Evolutionary conservation across 2,113 vertebrate species (phyloP).

Genomic region (Peromyscus polionotus): DNA sequence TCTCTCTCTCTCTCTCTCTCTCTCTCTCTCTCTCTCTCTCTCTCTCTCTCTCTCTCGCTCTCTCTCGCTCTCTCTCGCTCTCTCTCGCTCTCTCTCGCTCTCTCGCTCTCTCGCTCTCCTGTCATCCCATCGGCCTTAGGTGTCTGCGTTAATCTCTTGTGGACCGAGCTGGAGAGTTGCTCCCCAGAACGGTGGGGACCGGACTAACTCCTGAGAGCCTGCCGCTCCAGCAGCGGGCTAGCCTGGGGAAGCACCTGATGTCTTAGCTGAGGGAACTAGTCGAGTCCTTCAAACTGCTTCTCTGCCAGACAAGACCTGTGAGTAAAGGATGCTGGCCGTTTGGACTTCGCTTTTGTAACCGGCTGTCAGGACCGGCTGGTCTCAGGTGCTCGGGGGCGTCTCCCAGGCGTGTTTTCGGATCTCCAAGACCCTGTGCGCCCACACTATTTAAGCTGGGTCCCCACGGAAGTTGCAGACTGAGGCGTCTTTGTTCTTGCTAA

Average conservation of each 20-base stretch:
- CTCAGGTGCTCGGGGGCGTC: slow-evolving; percentile 48
- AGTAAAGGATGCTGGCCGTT: background rate
- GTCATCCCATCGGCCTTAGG: accelerated
- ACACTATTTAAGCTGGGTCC: background rate
- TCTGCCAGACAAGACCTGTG: background rate
- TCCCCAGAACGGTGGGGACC: background rate
- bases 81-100: too few relatives aligned
- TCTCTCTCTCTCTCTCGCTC: too few relatives aligned
- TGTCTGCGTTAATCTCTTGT: accelerated
- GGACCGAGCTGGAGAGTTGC: background rate
- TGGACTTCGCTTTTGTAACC: background rate
- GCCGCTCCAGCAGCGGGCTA: background rate
- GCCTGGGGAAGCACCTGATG: background rate
- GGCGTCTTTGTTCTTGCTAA: slow-evolving; percentile 53
- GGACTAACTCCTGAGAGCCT: accelerated
- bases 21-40: too few relatives aligned
- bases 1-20: too few relatives aligned
- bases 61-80: too few relatives aligned
- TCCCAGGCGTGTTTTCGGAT: slow-evolving; percentile 46
- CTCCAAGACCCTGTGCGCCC: background rate
- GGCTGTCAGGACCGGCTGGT: background rate
- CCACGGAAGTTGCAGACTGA: slow-evolving; percentile 56
- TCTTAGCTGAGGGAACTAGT: background rate
- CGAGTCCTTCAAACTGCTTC: background rate
- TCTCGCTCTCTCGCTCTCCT: too few relatives aligned